Conservation (phyloP, 2,888 invertebrate genomes). For the Ichneumon xanthorius region DNA sequence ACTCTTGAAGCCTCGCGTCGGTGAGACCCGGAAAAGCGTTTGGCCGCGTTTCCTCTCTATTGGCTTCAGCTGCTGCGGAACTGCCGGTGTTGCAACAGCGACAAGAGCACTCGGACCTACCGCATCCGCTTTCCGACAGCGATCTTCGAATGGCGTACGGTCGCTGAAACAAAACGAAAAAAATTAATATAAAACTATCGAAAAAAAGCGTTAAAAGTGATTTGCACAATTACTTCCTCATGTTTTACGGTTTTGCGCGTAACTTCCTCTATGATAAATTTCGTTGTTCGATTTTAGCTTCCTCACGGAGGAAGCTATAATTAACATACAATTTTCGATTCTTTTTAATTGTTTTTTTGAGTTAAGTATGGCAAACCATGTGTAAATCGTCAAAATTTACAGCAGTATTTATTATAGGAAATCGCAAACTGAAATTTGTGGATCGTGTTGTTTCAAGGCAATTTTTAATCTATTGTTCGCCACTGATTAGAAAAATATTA, state of each 20-base stretch:
- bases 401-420: not conserved
- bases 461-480: too few relatives aligned
- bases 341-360: too few relatives aligned
- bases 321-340: too few relatives aligned
- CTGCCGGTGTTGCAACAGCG: conserved; percentile 49
- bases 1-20: conserved; percentile 74
- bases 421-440: too few relatives aligned
- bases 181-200: conserved; percentile 7
- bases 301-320: too few relatives aligned
- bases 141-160: conserved; percentile 72
- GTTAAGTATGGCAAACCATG: too few relatives aligned
- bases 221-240: too few relatives aligned
- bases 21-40: conserved; percentile 79
- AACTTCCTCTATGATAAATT: too few relatives aligned
- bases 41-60: conserved; percentile 64
- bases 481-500: not conserved
- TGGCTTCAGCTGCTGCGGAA: conserved; percentile 53
- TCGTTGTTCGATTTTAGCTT: too few relatives aligned
- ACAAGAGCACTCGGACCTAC: conserved; percentile 62
- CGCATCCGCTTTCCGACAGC: conserved; percentile 74
- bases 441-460: too few relatives aligned
- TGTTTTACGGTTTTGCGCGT: too few relatives aligned
- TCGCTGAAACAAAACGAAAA: conserved; percentile 62
- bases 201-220: not conserved
- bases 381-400: too few relatives aligned